phyloP scores from a whole-genome alignment of 92 coral and sea anemone genomes.

The Paramuricea clavata region DNA sequence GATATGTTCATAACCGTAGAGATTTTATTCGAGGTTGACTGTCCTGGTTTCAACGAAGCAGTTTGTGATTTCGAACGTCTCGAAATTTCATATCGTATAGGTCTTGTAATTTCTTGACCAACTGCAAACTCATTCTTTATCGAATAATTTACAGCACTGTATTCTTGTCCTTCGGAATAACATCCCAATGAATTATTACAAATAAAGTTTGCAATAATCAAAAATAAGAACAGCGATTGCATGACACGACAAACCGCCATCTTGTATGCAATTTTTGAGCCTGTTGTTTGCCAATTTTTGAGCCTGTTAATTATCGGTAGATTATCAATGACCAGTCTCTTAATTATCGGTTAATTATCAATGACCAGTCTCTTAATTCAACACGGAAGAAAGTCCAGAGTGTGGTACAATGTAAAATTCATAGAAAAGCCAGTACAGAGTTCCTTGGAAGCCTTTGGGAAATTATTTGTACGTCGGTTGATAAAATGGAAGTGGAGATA shows the following conservation, averaged over 20 bases:
- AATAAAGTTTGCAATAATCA: neutral
- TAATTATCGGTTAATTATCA: no score
- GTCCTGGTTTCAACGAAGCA: neutral
- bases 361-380: no score
- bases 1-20: neutral
- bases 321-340: no score
- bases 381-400: no score
- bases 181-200: neutral
- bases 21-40: neutral
- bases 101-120: neutral
- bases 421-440: no score
- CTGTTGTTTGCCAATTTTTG: no score
- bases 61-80: neutral
- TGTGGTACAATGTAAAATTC: no score
- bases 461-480: no score
- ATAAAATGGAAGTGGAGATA: no score
- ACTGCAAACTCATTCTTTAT: neutral
- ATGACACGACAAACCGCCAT: neutral
- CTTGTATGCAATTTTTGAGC: no score
- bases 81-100: neutral
- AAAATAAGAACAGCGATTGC: neutral
- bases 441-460: no score
- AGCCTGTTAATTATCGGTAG: no score
- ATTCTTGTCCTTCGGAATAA: neutral
- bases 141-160: neutral